phyloP scores from a whole-genome alignment of 2,113 vertebrate species.

The Sander vitreus region DNA sequence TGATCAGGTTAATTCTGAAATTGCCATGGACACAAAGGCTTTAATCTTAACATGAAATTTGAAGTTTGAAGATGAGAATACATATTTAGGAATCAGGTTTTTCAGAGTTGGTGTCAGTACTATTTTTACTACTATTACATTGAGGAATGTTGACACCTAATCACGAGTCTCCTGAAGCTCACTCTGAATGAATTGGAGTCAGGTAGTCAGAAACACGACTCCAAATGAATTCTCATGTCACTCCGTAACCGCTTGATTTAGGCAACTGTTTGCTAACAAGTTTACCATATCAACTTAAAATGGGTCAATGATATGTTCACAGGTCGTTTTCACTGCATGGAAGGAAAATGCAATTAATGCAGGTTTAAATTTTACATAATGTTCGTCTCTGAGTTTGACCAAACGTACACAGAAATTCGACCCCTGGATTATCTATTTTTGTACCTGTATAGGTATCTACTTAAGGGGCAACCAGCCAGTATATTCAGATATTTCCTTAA shows the following conservation, averaged over 20 bases:
- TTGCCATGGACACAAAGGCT: background rate
- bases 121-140: background rate
- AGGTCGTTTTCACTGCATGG: background rate
- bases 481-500: background rate
- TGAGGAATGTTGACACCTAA: background rate
- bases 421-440: background rate
- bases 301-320: background rate
- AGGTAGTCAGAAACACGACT: no score
- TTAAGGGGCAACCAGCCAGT: background rate
- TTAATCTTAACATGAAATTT: no score
- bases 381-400: background rate
- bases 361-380: background rate
- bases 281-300: background rate
- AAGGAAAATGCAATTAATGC: background rate
- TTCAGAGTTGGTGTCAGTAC: background rate
- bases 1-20: background rate
- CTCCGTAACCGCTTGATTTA: no score
- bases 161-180: no score
- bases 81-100: background rate
- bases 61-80: background rate
- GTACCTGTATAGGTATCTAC: background rate
- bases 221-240: no score
- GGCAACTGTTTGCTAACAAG: background rate
- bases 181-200: no score
- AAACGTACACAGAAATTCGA: background rate